Percentiles rank a stretch among this genome's conserved stretches.
Evolutionary conservation across 1,140 invertebrate genomes (phyloP).

Genomic region (Fopius arisanus): DNA sequence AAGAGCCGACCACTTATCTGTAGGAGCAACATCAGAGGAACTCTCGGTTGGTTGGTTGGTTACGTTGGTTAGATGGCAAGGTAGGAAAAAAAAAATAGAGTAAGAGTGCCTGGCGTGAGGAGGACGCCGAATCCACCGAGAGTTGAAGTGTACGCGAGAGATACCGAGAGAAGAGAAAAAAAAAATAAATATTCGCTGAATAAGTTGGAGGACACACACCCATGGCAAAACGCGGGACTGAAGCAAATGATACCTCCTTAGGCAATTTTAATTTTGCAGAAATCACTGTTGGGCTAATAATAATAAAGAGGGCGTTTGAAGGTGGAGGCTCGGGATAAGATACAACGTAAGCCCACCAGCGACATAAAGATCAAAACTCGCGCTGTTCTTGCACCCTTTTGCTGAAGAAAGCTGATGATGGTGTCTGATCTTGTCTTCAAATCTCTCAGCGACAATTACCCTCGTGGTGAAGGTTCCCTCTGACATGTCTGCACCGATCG

Average conservation of each 20-base stretch:
- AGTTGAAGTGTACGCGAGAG: constrained; percentile 51
- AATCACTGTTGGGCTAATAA: constrained; percentile 65
- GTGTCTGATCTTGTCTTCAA: constrained; percentile 23
- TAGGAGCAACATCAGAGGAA: constrained; percentile 61
- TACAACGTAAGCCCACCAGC: not conserved
- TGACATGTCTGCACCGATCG: not conserved
- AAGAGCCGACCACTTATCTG: constrained; percentile 61
- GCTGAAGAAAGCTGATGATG: not conserved
- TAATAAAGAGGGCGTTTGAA: constrained; percentile 55
- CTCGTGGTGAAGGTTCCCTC: not conserved
- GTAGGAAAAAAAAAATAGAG: constrained; percentile 44
- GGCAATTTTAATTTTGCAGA: constrained; percentile 65
- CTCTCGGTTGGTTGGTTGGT: constrained; percentile 55
- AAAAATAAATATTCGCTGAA: constrained; percentile 37
- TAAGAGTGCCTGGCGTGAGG: constrained; percentile 58
- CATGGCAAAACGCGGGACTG: constrained; percentile 41
- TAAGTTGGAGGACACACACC: constrained; percentile 27
- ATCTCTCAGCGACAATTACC: not conserved
- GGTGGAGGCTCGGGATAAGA: not conserved
- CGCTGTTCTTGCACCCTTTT: not conserved
- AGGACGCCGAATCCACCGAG: constrained; percentile 51
- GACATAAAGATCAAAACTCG: not conserved
- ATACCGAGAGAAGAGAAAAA: constrained; percentile 20
- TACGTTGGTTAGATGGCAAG: constrained; percentile 49
- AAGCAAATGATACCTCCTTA: constrained; percentile 63